phyloP scores from a whole-genome alignment of 2,113 vertebrate species.

The Cyprinodon brontotheroides region DNA sequence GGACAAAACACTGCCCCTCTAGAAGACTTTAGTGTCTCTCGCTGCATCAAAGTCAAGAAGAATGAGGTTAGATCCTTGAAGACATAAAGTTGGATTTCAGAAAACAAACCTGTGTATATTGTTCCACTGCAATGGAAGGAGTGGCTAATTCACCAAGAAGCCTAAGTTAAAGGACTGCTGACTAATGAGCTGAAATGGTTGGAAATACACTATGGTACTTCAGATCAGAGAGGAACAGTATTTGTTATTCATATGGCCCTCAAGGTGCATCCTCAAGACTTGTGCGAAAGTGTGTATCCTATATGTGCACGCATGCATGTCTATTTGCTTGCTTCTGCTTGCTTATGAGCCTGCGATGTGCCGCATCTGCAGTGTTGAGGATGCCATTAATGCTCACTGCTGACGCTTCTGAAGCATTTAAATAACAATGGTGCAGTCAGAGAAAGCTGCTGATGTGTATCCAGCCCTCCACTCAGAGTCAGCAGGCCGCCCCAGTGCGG shows the following conservation, averaged over 20 bases:
- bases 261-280: conserved; percentile 72
- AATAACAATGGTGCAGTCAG: conserved; percentile 79
- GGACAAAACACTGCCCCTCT: conserved; percentile 67
- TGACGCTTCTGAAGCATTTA: conserved; percentile 77
- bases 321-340: conserved; percentile 22
- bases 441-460: conserved; percentile 75
- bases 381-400: conserved; percentile 77
- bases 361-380: conserved; percentile 71
- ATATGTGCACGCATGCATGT: conserved; percentile 33
- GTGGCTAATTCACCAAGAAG: conserved; percentile 56
- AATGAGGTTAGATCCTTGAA: conserved; percentile 61
- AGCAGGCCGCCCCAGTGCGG: conserved; percentile 42
- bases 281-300: conserved; percentile 62
- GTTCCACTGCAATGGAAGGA: conserved; percentile 25
- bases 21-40: conserved; percentile 61
- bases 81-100: conserved; percentile 56
- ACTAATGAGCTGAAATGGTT: conserved; percentile 74
- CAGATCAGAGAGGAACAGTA: conserved; percentile 64
- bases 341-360: conserved; percentile 35
- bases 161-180: conserved; percentile 71
- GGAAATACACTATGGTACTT: conserved; percentile 66
- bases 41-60: conserved; percentile 49
- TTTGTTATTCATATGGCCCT: conserved; percentile 79
- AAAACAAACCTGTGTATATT: conserved; percentile 58
- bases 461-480: conserved; percentile 71